These are phyloP conservation scores for Drosophila nigrodunni DNA, from an alignment of 1,140 invertebrate genomes.

Conservation along the genomic window DNA sequence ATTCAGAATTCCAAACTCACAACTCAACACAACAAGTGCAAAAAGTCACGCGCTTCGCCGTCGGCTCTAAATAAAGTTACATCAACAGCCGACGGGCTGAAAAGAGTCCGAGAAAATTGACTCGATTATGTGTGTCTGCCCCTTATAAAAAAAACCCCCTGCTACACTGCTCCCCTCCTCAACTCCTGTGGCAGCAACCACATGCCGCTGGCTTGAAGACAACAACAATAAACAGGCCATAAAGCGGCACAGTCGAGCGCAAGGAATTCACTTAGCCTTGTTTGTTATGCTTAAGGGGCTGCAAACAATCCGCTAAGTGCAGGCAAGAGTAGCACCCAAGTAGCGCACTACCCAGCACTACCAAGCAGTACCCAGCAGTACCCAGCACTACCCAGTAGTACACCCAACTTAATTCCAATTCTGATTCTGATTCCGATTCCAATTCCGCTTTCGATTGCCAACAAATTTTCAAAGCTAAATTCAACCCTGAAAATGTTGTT, in stretches of 20 bases:
- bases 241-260: slow-evolving; percentile 79
- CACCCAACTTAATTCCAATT: not conserved
- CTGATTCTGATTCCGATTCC: not conserved
- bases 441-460: not conserved
- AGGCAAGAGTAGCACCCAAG: slow-evolving; percentile 21
- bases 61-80: slow-evolving; percentile 67
- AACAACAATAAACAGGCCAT: slow-evolving; percentile 82
- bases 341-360: not conserved
- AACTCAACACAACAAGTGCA: slow-evolving; percentile 75
- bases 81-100: slow-evolving; percentile 66
- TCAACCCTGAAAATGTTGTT: slow-evolving; percentile 70
- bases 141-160: not conserved
- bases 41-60: slow-evolving; percentile 79
- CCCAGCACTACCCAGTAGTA: too few relatives aligned
- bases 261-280: slow-evolving; percentile 84
- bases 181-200: not conserved
- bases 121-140: slow-evolving; percentile 80
- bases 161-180: not conserved
- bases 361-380: not conserved
- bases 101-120: slow-evolving; percentile 73
- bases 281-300: slow-evolving; percentile 84
- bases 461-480: slow-evolving; percentile 17
- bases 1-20: not conserved
- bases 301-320: slow-evolving; percentile 83
- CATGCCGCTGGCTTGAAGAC: slow-evolving; percentile 49